These are phyloP conservation scores for Papilio demoleus DNA, from an alignment of 2,888 invertebrate species.

Conservation along the genomic window DNA sequence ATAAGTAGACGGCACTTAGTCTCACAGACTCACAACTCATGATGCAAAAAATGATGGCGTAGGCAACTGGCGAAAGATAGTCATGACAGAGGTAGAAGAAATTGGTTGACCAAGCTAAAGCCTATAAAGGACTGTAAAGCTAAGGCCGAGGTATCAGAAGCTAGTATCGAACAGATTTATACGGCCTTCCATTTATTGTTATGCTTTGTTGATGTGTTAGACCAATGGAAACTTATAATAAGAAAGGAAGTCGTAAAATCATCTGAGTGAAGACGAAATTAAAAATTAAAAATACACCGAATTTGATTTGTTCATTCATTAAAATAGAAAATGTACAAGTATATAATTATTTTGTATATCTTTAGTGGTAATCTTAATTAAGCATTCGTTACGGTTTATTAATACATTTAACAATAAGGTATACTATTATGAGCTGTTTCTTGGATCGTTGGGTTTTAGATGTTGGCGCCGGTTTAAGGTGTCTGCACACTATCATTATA, in stretches of 20 bases:
- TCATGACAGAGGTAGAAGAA: too few relatives aligned
- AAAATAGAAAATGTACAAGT: slow-evolving; percentile 44
- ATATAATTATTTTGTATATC: slow-evolving; percentile 51
- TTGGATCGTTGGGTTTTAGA: slow-evolving; percentile 66
- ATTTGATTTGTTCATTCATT: slow-evolving; percentile 45
- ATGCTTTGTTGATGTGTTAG: neutral
- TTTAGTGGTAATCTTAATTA: slow-evolving; percentile 67
- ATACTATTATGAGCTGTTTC: slow-evolving; percentile 62
- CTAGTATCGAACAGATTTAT: neutral
- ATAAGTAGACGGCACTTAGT: too few relatives aligned
- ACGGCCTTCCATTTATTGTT: neutral
- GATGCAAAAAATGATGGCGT: too few relatives aligned
- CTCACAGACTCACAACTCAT: too few relatives aligned
- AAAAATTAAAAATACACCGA: slow-evolving; percentile 28
- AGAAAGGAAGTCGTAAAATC: slow-evolving; percentile 37
- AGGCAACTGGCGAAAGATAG: too few relatives aligned
- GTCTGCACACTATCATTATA: slow-evolving; percentile 43
- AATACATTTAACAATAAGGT: slow-evolving; percentile 65
- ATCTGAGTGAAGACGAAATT: slow-evolving; percentile 18
- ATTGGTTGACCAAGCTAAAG: too few relatives aligned
- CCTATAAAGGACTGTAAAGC: too few relatives aligned
- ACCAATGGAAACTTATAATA: slow-evolving; percentile 7
- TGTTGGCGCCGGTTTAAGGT: slow-evolving; percentile 53
- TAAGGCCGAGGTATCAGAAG: too few relatives aligned
- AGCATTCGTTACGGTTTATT: slow-evolving; percentile 69